Evolutionary conservation across 1,140 invertebrate genomes (phyloP), one percentile per base, ranked within the genome.

Genomic region (Lithobius niger): DNA sequence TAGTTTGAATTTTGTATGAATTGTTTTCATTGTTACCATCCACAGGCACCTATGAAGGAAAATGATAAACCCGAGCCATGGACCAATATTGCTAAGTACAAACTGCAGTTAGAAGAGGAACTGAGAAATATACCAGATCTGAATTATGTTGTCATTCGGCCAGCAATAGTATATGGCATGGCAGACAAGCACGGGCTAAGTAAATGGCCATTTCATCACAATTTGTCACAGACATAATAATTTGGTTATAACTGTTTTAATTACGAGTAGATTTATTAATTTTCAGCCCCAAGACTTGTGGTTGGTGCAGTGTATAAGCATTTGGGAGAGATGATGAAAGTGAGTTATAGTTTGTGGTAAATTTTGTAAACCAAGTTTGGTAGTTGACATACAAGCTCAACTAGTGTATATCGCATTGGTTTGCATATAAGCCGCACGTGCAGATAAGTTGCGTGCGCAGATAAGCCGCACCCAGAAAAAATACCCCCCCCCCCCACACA

Each of bases 231-330:
- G n/a, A 10, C 6, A n/a, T n/a, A 6, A 36, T 10, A 36, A 36
- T 36, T 36, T 10, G 31, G n/a, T 51, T 18, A 15, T 55, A 52
- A 27, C n/a, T 26, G 4, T 26, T 52, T 3, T 19, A 6, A 19
- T 24, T 21, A 57, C 3, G 15, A 13, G 55, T 40, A 28, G 48
- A 51, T 58, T 65, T 59, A 61, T 64, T 58, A 50, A 45, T 52
- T 66, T 69, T 43, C 67, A 89, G 86, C 83, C 63, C 86, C 88
- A 0, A 77, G 88, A 56, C 73, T 93, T 44, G 78, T 93, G 19
- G 81, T 90, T 62, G 88, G 86, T 51, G 83, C 83, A 44, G 83
- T 93, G 58, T 94, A 93, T 69, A 88, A 87, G 63, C 81, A 91
- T 68, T 74, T 91, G 2, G 79, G 79, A 44, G 86, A 93, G 73